These are phyloP conservation scores for Pachyrhynchus sulphureomaculatus DNA, from an alignment of 1,140 invertebrate genomes.

Conservation along the genomic window DNA sequence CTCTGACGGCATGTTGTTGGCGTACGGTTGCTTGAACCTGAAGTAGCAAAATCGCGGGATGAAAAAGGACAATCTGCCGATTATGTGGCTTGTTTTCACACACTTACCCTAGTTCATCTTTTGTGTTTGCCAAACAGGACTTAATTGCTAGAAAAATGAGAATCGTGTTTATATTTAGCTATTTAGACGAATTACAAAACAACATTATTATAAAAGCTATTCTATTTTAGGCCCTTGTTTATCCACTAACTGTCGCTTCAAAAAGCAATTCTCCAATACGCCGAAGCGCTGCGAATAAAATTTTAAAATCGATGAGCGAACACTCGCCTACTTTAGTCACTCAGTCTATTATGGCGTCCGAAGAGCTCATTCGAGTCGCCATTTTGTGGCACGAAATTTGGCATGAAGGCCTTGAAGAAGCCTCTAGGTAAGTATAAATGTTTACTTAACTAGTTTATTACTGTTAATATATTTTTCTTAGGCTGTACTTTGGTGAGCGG, in stretches of 20 bases:
- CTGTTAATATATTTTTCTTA: conserved; percentile 17
- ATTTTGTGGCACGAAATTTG: conserved; percentile 99
- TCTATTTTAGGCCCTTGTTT: conserved; percentile 81
- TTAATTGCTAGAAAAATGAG: no score
- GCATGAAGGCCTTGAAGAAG: conserved; percentile 98
- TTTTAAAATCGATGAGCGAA: conserved; percentile 93
- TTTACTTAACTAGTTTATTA: background rate
- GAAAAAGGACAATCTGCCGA: no score
- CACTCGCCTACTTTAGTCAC: conserved; percentile 89
- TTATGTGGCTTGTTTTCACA: no score
- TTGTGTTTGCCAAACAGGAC: no score
- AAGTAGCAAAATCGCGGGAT: no score
- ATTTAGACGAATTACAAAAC: no score
- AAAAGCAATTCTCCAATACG: conserved; percentile 85
- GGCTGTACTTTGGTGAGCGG: conserved; percentile 92
- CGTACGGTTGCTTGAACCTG: no score
- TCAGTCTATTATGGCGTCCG: conserved; percentile 92
- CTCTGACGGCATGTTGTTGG: no score
- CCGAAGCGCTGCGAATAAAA: conserved; percentile 90
- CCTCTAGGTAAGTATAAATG: conserved; percentile 61
- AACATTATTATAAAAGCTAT: no score
- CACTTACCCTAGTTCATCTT: no score
- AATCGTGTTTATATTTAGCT: no score
- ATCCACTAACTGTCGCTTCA: conserved; percentile 95
- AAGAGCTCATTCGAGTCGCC: conserved; percentile 96